Conservation (phyloP, 2,113 vertebrate species). For the Colistium nudipinnis region DNA sequence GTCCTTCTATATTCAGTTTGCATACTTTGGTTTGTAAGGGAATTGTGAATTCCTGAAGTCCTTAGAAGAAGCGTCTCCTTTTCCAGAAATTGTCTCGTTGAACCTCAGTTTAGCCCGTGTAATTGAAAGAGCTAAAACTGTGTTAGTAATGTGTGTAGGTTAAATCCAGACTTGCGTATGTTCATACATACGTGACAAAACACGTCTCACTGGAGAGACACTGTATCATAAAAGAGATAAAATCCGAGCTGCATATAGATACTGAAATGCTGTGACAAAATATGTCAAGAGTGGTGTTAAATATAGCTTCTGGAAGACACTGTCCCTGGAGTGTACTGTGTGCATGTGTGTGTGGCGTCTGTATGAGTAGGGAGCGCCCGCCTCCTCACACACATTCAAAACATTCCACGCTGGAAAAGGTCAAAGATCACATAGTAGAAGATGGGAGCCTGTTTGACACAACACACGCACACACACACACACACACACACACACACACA, state of each 20-base stretch:
- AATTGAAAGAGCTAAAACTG: too few species aligned
- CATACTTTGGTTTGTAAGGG: not conserved
- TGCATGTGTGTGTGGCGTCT: slow-evolving; percentile 20
- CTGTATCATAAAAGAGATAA: not conserved
- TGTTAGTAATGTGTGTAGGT: not conserved
- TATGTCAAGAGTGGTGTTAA: slow-evolving; percentile 13
- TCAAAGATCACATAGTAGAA: slow-evolving; percentile 66
- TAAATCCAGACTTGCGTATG: not conserved
- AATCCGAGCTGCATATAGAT: not conserved
- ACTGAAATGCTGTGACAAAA: slow-evolving; percentile 7
- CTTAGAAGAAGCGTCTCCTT: too few species aligned
- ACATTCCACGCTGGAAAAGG: slow-evolving; percentile 73
- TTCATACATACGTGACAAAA: not conserved
- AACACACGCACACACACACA: slow-evolving; percentile 6
- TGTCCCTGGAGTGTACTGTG: slow-evolving; percentile 7
- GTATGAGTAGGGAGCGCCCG: slow-evolving; percentile 42
- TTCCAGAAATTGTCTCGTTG: too few species aligned
- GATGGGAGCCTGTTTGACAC: slow-evolving; percentile 45
- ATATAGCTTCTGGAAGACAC: slow-evolving; percentile 31
- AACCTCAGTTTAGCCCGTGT: not conserved
- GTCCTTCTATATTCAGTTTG: not conserved
- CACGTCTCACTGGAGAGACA: not conserved
- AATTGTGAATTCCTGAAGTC: too few species aligned
- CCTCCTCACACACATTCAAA: slow-evolving; percentile 70
- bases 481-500: slow-evolving; percentile 13